phyloP scores from a whole-genome alignment of 2,113 vertebrate species.

The Aplodontia rufa region DNA sequence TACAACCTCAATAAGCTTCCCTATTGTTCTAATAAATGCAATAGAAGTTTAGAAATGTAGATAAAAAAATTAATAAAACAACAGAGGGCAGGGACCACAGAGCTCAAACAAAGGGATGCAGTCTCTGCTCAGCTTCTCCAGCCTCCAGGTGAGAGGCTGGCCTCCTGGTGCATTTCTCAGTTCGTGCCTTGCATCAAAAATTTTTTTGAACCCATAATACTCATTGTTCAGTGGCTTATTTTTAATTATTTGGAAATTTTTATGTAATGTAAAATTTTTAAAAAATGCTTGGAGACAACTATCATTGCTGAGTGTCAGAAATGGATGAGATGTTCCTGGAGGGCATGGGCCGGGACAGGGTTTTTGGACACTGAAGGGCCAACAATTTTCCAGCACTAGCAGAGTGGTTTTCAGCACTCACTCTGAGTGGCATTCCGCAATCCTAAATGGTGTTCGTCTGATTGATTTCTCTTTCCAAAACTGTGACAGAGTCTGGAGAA shows the following conservation, averaged over 20 bases:
- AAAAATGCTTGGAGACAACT: not conserved
- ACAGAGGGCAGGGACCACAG: not conserved
- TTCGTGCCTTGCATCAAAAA: not conserved
- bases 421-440: not conserved
- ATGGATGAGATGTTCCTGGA: not conserved
- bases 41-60: slow-evolving; percentile 70
- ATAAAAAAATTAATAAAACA: slow-evolving; percentile 78
- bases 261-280: not conserved
- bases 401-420: too few species aligned
- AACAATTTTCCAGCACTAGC: not conserved
- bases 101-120: not conserved
- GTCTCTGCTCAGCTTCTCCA: not conserved
- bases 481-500: not conserved
- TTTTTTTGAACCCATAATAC: not conserved
- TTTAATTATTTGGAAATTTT: not conserved
- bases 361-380: not conserved
- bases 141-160: not conserved
- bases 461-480: not conserved
- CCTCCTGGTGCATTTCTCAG: not conserved
- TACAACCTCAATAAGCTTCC: slow-evolving; percentile 77
- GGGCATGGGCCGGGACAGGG: not conserved
- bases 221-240: not conserved
- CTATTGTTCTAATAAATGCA: slow-evolving; percentile 81
- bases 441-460: not conserved
- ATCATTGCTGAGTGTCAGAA: not conserved